Base-by-base conservation (phyloP, 2,888 invertebrate species). In the Nebria salina region DNA sequence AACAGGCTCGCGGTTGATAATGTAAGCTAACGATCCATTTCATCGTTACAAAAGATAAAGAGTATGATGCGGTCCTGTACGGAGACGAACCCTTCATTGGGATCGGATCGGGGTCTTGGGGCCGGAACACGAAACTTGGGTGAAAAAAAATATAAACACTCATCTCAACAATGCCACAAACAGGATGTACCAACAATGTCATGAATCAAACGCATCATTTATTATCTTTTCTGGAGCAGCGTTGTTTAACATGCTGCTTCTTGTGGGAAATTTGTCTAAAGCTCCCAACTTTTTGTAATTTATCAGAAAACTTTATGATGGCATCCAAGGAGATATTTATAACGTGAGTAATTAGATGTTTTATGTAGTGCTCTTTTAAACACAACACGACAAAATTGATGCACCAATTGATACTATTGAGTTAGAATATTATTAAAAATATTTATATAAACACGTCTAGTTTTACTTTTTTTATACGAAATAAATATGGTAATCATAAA, bases 21-120 rank as follows among this genome's bases (percentile, higher is more conserved):
- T 87, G 87, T 85, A 86, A 87, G 87, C 87, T 88, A 88, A 88
- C 87, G 88, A 88, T 87, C 87, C 88, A 85, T 88, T 87, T 88
- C 87, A 88, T 88, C 87, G 86, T 86, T 86, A 85, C 85, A 86
- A 84, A 83, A 72, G 78, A 72, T 77, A 72, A 54, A 77, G 64
- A 77, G 77, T 77, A 34, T 34, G 34, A 34, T 34, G 34, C 34
- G 54, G 77, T 77, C 77, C 77, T 72, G 65, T 54, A 54, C 54
- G 54, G 54, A 54, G 70, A 20, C 20, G 20, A 70, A 70, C 70
- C 70, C 70, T 70, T 70, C 26, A 13, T 34, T 54, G 7, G 43
- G 2, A 54, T 13, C 54, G 54, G 54, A 2, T 54, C 54, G 54
- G 13, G 54, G 13, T 54, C 43, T 43, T 43, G 43, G 7, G 6